A percentile compares a stretch with the other conserved stretches of the same genome.
Evolutionary conservation across 1,140 invertebrate genomes (phyloP).

Genomic region (Trissolcus basalis): DNA sequence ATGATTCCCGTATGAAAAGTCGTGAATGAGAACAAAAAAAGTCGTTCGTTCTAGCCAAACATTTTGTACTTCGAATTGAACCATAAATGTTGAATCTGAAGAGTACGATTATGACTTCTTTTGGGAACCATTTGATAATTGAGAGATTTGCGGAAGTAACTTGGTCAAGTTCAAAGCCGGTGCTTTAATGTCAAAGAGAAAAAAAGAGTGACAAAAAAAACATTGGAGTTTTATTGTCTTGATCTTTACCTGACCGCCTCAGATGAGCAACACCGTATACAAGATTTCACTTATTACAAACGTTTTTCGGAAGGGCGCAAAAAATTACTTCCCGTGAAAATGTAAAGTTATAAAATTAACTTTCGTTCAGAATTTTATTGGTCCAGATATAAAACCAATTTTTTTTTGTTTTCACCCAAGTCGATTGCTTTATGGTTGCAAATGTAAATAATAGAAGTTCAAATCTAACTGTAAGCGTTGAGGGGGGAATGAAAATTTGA

Average conservation of each 20-base stretch:
- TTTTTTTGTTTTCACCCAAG: too few species aligned
- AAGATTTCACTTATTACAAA: constrained; percentile 19
- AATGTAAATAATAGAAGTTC: too few species aligned
- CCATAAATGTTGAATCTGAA: constrained; percentile 12
- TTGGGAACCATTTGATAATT: constrained; percentile 2
- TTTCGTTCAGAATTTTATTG: too few species aligned
- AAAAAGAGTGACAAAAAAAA: constrained; percentile 29
- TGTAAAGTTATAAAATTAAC: too few species aligned
- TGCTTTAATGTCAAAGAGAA: constrained; percentile 7
- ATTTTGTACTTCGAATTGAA: neutral
- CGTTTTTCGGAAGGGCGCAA: too few species aligned
- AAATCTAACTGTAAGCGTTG: too few species aligned
- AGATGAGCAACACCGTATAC: constrained; percentile 12
- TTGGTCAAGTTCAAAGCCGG: constrained; percentile 15
- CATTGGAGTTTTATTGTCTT: constrained; percentile 36
- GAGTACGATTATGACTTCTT: constrained; percentile 32
- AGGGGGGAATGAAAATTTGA: too few species aligned
- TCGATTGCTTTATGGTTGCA: too few species aligned
- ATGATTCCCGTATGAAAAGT: constrained; percentile 1
- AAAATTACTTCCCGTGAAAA: too few species aligned
- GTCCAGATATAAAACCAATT: too few species aligned
- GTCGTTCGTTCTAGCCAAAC: too few species aligned
- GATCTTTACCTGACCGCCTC: constrained; percentile 29
- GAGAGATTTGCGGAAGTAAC: constrained; percentile 29
- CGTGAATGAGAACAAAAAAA: too few species aligned